Evolutionary conservation across 2,113 vertebrate genomes (phyloP).

Genomic region (Chlorodrepanis virens): DNA sequence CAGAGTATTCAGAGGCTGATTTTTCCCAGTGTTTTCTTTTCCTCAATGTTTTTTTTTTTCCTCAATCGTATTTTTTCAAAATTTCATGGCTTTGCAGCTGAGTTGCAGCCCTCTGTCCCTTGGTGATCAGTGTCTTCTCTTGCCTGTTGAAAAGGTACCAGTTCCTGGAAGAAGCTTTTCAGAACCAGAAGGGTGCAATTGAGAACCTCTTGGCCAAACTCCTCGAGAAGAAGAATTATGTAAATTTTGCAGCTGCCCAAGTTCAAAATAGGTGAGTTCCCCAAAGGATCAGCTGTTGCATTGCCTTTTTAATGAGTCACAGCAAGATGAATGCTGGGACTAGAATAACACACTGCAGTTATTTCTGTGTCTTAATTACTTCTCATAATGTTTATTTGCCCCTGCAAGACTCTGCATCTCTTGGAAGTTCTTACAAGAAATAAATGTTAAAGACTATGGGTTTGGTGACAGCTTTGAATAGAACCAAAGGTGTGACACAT

Average conservation of each 20-base stretch:
- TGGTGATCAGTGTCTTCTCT: constrained; percentile 3
- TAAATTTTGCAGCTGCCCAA: constrained; percentile 93
- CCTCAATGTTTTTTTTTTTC: not conserved
- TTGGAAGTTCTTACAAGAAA: not conserved
- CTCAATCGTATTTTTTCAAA: not conserved
- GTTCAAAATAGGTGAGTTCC: constrained; percentile 90
- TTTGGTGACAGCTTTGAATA: not conserved
- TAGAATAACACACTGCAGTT: not conserved
- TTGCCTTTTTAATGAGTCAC: not conserved
- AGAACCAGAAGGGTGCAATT: constrained; percentile 95
- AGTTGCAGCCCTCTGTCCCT: not conserved
- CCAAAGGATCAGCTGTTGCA: not conserved
- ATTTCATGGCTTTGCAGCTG: not conserved
- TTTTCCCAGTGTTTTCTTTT: not conserved
- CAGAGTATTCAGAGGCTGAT: rapidly evolving
- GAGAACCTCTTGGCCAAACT: constrained; percentile 91
- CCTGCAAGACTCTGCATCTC: not conserved
- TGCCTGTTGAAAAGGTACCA: constrained; percentile 83
- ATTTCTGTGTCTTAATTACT: not conserved
- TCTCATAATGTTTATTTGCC: not conserved
- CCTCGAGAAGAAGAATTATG: constrained; percentile 95
- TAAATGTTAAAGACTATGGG: not conserved
- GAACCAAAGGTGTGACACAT: not conserved
- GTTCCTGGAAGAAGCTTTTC: constrained; percentile 97
- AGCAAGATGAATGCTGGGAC: not conserved